Evolutionary conservation across 2,113 vertebrate species (phyloP), one percentile per base, ranked within the genome.

Genomic region (Corydoras maculifer): DNA sequence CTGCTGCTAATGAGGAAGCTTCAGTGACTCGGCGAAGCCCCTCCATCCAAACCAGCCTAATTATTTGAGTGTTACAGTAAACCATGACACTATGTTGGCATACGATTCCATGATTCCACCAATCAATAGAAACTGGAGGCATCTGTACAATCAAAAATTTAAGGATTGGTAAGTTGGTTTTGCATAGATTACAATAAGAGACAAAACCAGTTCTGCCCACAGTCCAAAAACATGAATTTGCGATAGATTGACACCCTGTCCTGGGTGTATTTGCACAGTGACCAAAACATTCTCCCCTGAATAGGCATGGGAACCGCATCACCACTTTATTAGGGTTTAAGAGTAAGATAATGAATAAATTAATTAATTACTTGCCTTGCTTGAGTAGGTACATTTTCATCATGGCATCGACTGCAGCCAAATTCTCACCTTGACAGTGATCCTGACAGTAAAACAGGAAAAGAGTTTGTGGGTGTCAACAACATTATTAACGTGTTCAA

Each of bases 31-130:
- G 62, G 67, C 70, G 6, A 50, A 80, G 79, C 83, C 82, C 31
- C 68, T 30, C 86, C 78, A 80, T 78, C 14, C 35, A 62, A 84
- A 76, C 74, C 69, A 74, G 76, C 82, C 78, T 82, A 86, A 87
- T 88, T 86, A 88, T 87, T 89, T 84, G 85, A 85, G 81, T 86
- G 85, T 85, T 88, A 87, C 86, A 84, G 86, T 86, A 86, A 84
- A 84, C 83, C 85, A 82, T 81, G 84, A 80, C 86, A 85, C 77
- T 86, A 87, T 87, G 87, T 88, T 85, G 84, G 81, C 82, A 83
- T 85, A 76, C 82, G 82, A 87, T 87, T 85, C 82, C 85, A 88
- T 86, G 87, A 89, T 86, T 84, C 83, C 54, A 30, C 79, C 50
- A 77, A 87, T 89, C 85, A 83, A 89, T 89, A 82, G 70, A 65